These are phyloP conservation scores for Rhodophaea formosa DNA, from an alignment of 2,888 invertebrate species.

Conservation along the genomic window DNA sequence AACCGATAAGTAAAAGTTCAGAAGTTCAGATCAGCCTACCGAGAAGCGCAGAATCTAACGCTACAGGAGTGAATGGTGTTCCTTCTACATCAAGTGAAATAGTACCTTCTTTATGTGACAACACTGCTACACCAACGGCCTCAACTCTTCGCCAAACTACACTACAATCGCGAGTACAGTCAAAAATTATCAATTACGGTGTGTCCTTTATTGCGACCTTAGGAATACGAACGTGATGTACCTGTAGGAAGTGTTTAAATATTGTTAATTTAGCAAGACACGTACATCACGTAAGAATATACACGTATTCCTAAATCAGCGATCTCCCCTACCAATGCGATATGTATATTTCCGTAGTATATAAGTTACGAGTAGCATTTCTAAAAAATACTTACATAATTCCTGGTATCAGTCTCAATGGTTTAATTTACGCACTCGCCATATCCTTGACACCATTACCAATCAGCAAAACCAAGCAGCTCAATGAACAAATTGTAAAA, in stretches of 20 bases:
- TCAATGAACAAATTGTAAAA: slow-evolving; percentile 22
- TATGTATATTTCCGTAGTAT: too few relatives aligned
- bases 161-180: slow-evolving; percentile 14
- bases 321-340: too few relatives aligned
- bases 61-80: slow-evolving; percentile 1
- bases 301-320: too few relatives aligned
- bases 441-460: slow-evolving; percentile 12
- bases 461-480: slow-evolving; percentile 7
- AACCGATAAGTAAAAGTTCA: slow-evolving; percentile 2
- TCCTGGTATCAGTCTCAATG: too few relatives aligned
- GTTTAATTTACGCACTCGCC: slow-evolving; percentile 16
- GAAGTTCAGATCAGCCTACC: background rate
- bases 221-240: too few relatives aligned
- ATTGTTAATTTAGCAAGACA: too few relatives aligned
- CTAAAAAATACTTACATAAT: too few relatives aligned
- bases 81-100: slow-evolving; percentile 15
- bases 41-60: background rate
- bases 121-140: background rate
- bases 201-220: too few relatives aligned
- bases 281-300: too few relatives aligned
- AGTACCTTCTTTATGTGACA: background rate
- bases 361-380: too few relatives aligned
- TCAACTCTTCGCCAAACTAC: slow-evolving; percentile 1
- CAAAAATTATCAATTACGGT: slow-evolving; percentile 19
- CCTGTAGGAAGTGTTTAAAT: too few relatives aligned